Base-by-base conservation (phyloP, 2,113 vertebrate species). In the Cyprinodon variegatus region DNA sequence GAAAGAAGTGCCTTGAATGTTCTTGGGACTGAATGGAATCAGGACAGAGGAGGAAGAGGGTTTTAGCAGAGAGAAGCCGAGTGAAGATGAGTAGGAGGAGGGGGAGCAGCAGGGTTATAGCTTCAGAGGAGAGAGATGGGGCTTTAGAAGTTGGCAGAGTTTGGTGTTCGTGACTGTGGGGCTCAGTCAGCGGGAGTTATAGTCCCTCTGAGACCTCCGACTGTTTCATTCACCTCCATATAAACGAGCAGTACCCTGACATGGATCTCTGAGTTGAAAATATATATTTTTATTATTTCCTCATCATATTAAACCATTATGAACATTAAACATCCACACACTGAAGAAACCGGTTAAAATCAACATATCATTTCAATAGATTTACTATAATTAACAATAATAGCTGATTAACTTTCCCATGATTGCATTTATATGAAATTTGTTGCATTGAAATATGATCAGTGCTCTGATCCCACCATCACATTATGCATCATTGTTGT, bases 101-200 rank as follows among this genome's bases (percentile, higher is more conserved):
- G 78, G 63, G 74, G 73, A 79, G 74, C 65, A 65, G 66, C 78
- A 65, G 71, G 71, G 74, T 89, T 83, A 78, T 39, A 75, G 74
- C 87, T 89, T 90, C 82, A 83, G 77, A 90, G 77, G 78, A 78
- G 74, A 72, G 83, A 79, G 75, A 88, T 15, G 67, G 61, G 62
- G 66, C 86, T 78, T 86, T 85, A 87, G 82, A 90, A 90, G 86
- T 86, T 80, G 50, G 75, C 79, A 83, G 74, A 87, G 82, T 87
- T 88, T 84, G 86, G 43, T 83, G 68, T 83, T 83, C 76, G 68
- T 88, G 88, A 86, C 82, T 80, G 68, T 81, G 79, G 79, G 78
- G 77, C 82, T 91, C 89, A 88, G 80, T 78, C 77, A 72, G 88
- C 85, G 65, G 79, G 86, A 88, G 90, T 68, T 77, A 57, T 13